phyloP scores from a whole-genome alignment of 2,113 vertebrate species.

The Neolamprologus brichardi region DNA sequence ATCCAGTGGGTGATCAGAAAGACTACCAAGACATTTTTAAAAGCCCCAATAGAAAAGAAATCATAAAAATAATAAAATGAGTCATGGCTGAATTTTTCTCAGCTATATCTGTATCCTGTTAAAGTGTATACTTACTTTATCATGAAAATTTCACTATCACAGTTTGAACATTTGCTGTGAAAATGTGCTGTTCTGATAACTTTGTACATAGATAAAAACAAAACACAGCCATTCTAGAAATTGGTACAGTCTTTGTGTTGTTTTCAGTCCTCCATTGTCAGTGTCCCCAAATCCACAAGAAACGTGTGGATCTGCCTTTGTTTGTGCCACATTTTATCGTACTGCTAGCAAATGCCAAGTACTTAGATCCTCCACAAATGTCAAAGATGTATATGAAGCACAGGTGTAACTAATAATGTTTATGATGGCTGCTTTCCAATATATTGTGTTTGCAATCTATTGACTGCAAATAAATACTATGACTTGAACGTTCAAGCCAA shows the following conservation, averaged over 20 bases:
- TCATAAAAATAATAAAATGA: neutral
- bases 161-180: neutral
- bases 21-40: neutral
- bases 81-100: neutral
- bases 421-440: neutral
- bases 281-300: neutral
- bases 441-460: neutral
- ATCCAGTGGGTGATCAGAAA: neutral
- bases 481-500: neutral
- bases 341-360: neutral
- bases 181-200: neutral
- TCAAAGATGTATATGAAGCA: neutral
- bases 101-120: neutral
- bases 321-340: neutral
- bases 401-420: neutral
- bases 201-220: neutral
- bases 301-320: neutral
- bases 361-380: neutral
- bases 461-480: neutral
- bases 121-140: neutral
- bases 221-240: neutral
- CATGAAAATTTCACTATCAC: neutral
- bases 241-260: neutral
- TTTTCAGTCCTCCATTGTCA: neutral
- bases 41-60: neutral